Conservation (phyloP, 1,140 invertebrate species). For the Telenomus remus region DNA sequence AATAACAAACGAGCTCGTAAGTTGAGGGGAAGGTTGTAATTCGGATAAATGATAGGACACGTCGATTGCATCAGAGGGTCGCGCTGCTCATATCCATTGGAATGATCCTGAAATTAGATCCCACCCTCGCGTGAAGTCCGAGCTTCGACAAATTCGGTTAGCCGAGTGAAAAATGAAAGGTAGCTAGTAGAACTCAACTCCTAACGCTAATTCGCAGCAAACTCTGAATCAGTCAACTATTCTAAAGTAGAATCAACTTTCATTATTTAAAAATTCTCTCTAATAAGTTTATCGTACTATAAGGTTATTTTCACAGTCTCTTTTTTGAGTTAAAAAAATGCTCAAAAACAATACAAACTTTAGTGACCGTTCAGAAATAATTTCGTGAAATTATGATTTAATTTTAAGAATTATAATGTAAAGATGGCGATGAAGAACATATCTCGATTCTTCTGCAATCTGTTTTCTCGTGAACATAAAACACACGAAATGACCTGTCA, state of each 20-base stretch:
- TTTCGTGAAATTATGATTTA: too few species aligned
- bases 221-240: conserved; percentile 46
- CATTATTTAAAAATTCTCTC: conserved; percentile 13
- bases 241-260: conserved; percentile 12
- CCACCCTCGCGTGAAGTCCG: conserved; percentile 65
- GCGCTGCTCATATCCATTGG: conserved; percentile 64
- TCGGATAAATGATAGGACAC: conserved; percentile 73
- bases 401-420: too few species aligned
- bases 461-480: conserved; percentile 19
- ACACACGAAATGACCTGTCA: conserved; percentile 33
- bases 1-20: conserved; percentile 72
- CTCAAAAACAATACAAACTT: too few species aligned
- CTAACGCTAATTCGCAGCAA: conserved; percentile 47
- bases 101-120: conserved; percentile 72
- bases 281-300: too few species aligned
- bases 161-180: conserved; percentile 71
- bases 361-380: too few species aligned
- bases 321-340: too few species aligned
- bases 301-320: too few species aligned
- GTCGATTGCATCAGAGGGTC: conserved; percentile 61
- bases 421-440: too few species aligned
- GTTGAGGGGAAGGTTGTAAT: conserved; percentile 66
- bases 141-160: conserved; percentile 73
- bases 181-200: conserved; percentile 42
- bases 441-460: background rate